These are phyloP conservation scores for Zosterops japonicus DNA, from an alignment of 2,113 vertebrate genomes.

Conservation along the genomic window DNA sequence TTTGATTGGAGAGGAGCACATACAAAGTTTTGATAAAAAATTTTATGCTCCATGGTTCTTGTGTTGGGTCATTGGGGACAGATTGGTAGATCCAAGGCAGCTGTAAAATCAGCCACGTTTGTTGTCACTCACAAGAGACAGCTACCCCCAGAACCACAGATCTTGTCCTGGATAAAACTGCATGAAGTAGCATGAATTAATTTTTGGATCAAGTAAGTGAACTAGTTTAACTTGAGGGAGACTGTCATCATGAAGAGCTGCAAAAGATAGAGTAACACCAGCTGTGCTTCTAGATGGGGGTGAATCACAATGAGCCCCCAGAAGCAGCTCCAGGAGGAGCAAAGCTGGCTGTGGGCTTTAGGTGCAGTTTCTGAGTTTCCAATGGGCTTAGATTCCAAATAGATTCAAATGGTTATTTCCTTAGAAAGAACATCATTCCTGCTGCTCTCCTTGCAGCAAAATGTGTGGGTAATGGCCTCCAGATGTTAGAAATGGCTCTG, in stretches of 20 bases:
- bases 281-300: background rate
- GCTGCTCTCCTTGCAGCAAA: background rate
- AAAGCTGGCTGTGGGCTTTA: background rate
- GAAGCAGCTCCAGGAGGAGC: background rate
- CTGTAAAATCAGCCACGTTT: background rate
- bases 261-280: fast-evolving
- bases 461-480: background rate
- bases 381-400: background rate
- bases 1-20: background rate
- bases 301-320: background rate
- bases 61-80: background rate
- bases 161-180: background rate
- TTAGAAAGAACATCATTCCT: background rate
- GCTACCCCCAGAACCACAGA: background rate
- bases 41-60: background rate
- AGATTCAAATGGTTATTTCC: background rate
- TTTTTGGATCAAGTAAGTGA: background rate
- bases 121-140: background rate
- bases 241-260: background rate
- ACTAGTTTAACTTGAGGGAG: background rate
- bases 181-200: background rate
- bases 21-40: background rate
- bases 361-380: background rate
- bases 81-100: background rate
- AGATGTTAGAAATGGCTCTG: background rate